Percentiles rank a stretch among this genome's conserved stretches.
Evolutionary conservation across 2,113 vertebrate genomes (phyloP).

Genomic region (Phaetusa simplex): DNA sequence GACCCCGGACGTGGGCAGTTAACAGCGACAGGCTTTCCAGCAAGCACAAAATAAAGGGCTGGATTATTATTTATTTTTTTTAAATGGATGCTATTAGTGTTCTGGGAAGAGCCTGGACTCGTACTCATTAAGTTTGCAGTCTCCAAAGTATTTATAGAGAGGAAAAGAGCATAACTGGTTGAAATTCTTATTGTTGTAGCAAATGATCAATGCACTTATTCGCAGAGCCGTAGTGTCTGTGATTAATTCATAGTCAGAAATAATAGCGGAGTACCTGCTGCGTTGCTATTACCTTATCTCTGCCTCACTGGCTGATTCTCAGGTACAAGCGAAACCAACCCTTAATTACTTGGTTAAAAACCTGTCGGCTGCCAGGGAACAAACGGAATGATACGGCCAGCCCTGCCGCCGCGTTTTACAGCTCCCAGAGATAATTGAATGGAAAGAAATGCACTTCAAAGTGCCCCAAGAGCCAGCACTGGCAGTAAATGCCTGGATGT

Average conservation of each 20-base stretch:
- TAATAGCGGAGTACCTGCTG: constrained; percentile 18
- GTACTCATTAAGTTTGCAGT: constrained; percentile 1
- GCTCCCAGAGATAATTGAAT: not conserved
- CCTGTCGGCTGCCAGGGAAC: not conserved
- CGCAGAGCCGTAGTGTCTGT: not conserved
- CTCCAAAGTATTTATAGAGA: constrained; percentile 32
- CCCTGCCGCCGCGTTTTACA: not conserved
- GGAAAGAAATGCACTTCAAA: not conserved
- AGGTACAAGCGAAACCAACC: constrained; percentile 14
- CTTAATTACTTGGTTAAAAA: constrained; percentile 60
- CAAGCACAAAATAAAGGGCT: not conserved
- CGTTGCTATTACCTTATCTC: constrained; percentile 22
- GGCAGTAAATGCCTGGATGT: not conserved
- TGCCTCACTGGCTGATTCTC: constrained; percentile 33
- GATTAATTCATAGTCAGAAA: constrained; percentile 55
- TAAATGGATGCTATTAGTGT: not conserved
- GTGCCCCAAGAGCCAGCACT: not conserved
- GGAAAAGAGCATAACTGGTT: not conserved
- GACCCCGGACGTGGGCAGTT: not conserved
- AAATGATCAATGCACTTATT: constrained; percentile 45
- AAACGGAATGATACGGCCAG: not conserved
- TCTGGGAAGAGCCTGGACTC: constrained; percentile 18
- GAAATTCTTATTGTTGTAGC: constrained; percentile 25
- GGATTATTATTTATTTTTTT: not conserved
- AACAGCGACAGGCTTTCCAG: not conserved